Percentiles rank a stretch among this genome's conserved stretches.
phyloP scores from a whole-genome alignment of 2,797 vertebrate species.

The Toxotes lorentzi region DNA sequence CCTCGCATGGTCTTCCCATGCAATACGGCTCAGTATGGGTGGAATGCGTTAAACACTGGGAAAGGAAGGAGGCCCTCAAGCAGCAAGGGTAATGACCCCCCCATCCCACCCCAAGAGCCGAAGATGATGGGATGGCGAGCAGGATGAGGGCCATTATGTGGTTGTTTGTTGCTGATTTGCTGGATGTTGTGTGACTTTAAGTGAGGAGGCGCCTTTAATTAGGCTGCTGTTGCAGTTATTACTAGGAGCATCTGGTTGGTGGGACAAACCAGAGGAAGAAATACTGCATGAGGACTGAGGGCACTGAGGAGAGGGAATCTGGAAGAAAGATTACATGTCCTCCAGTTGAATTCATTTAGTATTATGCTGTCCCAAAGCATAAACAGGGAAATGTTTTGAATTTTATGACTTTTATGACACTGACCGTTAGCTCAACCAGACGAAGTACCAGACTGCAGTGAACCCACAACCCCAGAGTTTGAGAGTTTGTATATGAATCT shows the following conservation, averaged over 20 bases:
- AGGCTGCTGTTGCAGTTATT: slow-evolving; percentile 55
- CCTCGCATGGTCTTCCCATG: slow-evolving; percentile 60
- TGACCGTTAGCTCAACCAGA: no score
- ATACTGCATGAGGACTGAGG: not conserved
- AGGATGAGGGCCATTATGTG: slow-evolving; percentile 84
- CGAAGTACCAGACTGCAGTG: no score
- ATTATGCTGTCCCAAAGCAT: not conserved
- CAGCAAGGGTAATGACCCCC: slow-evolving; percentile 78
- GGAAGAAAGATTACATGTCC: not conserved
- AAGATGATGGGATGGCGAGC: slow-evolving; percentile 72
- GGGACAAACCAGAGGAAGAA: slow-evolving; percentile 30
- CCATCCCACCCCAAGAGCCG: slow-evolving; percentile 17
- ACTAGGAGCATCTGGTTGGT: slow-evolving; percentile 54
- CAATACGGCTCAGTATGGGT: slow-evolving; percentile 73
- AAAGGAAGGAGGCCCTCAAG: slow-evolving; percentile 72
- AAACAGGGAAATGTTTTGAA: no score
- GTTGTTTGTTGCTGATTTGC: slow-evolving; percentile 74
- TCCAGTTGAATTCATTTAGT: not conserved
- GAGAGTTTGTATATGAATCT: no score
- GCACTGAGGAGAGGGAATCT: not conserved
- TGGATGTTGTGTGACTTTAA: slow-evolving; percentile 64
- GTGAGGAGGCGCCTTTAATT: slow-evolving; percentile 76
- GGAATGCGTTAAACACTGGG: slow-evolving; percentile 82
- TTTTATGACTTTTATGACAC: no score
- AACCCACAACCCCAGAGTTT: no score